Evolutionary conservation across 2,797 vertebrate species (phyloP).

Genomic region (Limosa lapponica): DNA sequence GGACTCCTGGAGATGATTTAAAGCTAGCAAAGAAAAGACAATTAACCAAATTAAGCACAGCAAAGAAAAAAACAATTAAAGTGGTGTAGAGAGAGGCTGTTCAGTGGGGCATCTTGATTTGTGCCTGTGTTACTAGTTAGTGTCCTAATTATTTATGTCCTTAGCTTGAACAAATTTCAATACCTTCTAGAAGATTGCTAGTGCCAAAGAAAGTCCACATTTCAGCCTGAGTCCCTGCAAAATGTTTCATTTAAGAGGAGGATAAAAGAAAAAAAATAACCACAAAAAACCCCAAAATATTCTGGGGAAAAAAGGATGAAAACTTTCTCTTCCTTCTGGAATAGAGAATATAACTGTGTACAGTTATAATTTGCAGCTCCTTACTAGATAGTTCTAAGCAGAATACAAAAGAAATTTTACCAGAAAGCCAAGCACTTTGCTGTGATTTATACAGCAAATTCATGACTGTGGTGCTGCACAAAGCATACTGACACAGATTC

Average conservation of each 20-base stretch:
- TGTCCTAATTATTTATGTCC: not conserved
- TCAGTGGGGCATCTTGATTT: not conserved
- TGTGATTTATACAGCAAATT: not conserved
- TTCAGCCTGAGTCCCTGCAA: not conserved
- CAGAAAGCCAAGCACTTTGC: not conserved
- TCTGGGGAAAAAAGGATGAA: not conserved
- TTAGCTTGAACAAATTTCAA: not conserved
- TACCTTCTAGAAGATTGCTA: not conserved
- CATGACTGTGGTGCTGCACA: not conserved
- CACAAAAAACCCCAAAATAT: not conserved
- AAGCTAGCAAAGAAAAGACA: not conserved
- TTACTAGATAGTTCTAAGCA: not conserved
- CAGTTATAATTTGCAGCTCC: not conserved
- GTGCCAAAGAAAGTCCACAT: not conserved
- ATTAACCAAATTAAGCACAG: not conserved
- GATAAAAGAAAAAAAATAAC: fast-evolving
- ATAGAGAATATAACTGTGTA: not conserved
- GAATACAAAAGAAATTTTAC: not conserved
- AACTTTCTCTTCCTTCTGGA: not conserved
- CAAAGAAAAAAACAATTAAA: not conserved
- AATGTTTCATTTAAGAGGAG: not conserved
- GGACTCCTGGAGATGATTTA: not conserved
- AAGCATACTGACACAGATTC: not conserved
- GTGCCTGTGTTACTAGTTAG: not conserved
- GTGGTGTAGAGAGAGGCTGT: not conserved